Evolutionary conservation across 2,797 vertebrate species (phyloP).

Genomic region (Mastacembelus armatus): DNA sequence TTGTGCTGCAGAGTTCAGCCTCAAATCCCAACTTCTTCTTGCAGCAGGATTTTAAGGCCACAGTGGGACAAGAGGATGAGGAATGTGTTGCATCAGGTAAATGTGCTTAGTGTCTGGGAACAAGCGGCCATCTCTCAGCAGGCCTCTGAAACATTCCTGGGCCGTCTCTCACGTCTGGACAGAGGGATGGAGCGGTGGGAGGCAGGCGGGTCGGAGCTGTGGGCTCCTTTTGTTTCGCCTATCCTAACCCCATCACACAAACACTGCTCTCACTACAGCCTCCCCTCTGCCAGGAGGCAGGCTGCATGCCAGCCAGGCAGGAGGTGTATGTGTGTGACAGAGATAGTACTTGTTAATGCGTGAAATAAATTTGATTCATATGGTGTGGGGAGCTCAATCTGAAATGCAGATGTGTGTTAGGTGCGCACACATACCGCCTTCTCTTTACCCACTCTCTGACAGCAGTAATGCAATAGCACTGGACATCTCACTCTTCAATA

Average conservation of each 20-base stretch:
- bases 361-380: slow-evolving; percentile 54
- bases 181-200: slow-evolving; percentile 54
- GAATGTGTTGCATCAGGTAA: slow-evolving; percentile 78
- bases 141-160: slow-evolving; percentile 87
- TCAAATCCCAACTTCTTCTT: too few species aligned
- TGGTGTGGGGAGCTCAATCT: slow-evolving; percentile 48
- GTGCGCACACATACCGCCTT: slow-evolving; percentile 2
- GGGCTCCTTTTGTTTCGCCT: slow-evolving; percentile 82
- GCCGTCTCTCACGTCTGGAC: slow-evolving; percentile 82
- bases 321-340: slow-evolving; percentile 33
- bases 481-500: slow-evolving; percentile 90
- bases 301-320: slow-evolving; percentile 59
- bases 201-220: slow-evolving; percentile 66
- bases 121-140: slow-evolving; percentile 84
- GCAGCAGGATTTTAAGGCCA: slow-evolving; percentile 15
- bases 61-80: slow-evolving; percentile 46
- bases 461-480: slow-evolving; percentile 80
- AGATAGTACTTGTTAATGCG: slow-evolving; percentile 53
- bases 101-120: slow-evolving; percentile 75
- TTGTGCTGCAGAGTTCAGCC: background rate
- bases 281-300: slow-evolving; percentile 62
- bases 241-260: slow-evolving; percentile 61
- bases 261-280: slow-evolving; percentile 62
- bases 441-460: slow-evolving; percentile 12
- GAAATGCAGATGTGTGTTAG: slow-evolving; percentile 50